phyloP scores from a whole-genome alignment of 2,797 vertebrate genomes.

The Lithobates sylvaticus region DNA sequence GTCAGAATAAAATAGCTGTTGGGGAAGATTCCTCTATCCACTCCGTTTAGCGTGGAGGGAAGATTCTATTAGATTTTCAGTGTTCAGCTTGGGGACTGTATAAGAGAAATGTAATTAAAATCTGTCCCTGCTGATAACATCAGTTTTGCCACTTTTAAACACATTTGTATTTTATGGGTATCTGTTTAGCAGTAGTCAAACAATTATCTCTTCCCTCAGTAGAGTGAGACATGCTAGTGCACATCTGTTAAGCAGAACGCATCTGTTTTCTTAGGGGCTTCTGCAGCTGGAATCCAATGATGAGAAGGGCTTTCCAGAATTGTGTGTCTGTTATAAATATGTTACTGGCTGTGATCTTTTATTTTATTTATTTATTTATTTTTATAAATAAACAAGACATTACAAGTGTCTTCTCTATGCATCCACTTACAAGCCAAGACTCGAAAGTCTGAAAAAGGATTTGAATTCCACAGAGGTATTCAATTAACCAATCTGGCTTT shows the following conservation, averaged over 20 bases:
- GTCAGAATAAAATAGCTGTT: too few species aligned
- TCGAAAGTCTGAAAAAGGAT: conserved; percentile 17
- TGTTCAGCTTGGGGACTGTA: too few species aligned
- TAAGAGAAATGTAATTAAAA: neutral
- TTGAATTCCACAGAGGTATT: conserved; percentile 27
- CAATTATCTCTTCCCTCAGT: too few species aligned
- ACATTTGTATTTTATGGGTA: neutral
- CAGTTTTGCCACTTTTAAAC: neutral
- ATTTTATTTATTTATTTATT: conserved; percentile 2
- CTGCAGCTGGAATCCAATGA: conserved; percentile 17
- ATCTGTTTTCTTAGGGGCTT: conserved; percentile 33
- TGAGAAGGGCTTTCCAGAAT: conserved; percentile 4
- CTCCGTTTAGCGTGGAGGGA: too few species aligned
- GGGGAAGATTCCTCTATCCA: too few species aligned
- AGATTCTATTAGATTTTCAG: too few species aligned
- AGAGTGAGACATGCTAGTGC: neutral
- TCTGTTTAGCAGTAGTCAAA: neutral
- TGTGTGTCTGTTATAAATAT: conserved; percentile 10
- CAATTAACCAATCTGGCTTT: conserved; percentile 2
- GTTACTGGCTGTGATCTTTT: conserved; percentile 27
- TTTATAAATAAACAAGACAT: conserved; percentile 40
- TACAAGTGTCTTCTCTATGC: conserved; percentile 33
- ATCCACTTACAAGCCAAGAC: conserved; percentile 25
- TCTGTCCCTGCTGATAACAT: neutral
- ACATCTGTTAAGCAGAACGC: conserved; percentile 19